Conservation (phyloP, 2,113 vertebrate genomes). For the Ochotona princeps region DNA sequence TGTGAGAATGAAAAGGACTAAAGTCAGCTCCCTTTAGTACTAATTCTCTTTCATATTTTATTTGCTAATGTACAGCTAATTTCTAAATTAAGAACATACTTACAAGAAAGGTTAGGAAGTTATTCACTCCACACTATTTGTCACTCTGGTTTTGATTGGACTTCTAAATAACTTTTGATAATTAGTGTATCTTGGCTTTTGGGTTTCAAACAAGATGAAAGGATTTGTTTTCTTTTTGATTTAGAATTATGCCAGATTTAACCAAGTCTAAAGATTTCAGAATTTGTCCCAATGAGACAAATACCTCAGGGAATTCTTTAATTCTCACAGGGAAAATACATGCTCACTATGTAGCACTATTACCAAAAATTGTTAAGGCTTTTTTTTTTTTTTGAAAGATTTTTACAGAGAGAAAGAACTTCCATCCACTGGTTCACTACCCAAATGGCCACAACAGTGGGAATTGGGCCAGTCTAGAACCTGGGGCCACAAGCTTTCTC, state of each 20-base stretch:
- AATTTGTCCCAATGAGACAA: conserved; percentile 40
- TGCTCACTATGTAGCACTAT: neutral
- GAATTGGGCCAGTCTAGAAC: too few relatives aligned
- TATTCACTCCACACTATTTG: conserved; percentile 70
- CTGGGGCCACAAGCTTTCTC: too few relatives aligned
- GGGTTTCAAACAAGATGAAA: conserved; percentile 80
- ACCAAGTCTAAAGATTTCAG: conserved; percentile 3
- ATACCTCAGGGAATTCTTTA: conserved; percentile 14
- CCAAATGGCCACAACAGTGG: too few relatives aligned
- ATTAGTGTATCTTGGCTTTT: conserved; percentile 70
- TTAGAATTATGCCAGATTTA: conserved; percentile 71
- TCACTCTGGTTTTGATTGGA: conserved; percentile 68
- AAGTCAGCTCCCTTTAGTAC: conserved; percentile 71
- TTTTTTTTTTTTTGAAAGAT: too few relatives aligned
- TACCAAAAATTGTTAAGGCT: too few relatives aligned
- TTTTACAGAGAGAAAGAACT: too few relatives aligned
- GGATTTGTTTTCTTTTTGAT: conserved; percentile 69
- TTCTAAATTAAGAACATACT: conserved; percentile 79
- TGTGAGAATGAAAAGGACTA: conserved; percentile 76
- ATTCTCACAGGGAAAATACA: conserved; percentile 12
- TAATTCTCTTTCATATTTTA: conserved; percentile 81
- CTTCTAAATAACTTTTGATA: conserved; percentile 69
- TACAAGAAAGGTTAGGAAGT: conserved; percentile 63
- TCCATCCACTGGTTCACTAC: too few relatives aligned
- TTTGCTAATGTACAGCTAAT: conserved; percentile 80